Conservation (phyloP, 2,888 invertebrate genomes). For the Subacronicta megacephala region DNA sequence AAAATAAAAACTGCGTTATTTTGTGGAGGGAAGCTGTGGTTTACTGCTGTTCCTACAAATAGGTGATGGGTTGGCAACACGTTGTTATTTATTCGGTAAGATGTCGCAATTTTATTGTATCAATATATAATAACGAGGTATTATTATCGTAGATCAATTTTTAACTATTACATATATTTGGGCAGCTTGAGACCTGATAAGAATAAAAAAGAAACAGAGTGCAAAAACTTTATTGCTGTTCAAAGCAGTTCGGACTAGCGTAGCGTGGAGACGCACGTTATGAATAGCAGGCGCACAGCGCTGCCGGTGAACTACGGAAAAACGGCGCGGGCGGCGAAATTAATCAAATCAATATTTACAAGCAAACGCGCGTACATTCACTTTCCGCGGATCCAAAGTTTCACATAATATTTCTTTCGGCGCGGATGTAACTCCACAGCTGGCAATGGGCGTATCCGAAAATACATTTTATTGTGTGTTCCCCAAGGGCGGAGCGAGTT, state of each 20-base stretch:
- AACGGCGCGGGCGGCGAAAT: constrained; percentile 23
- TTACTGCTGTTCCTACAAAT: constrained; percentile 12
- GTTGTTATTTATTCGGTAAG: constrained; percentile 8
- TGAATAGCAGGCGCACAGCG: constrained; percentile 26
- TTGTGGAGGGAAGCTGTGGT: constrained; percentile 41
- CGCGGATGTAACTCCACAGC: constrained; percentile 80
- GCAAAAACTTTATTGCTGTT: constrained; percentile 30
- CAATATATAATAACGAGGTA: no score
- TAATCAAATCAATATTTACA: constrained; percentile 54
- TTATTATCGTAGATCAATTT: no score
- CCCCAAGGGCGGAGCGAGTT: constrained; percentile 79
- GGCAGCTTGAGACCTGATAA: no score
- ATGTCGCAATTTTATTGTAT: neutral
- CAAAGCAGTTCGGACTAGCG: constrained; percentile 16
- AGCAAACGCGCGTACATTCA: constrained; percentile 41
- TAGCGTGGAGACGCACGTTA: constrained; percentile 19
- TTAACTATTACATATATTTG: no score
- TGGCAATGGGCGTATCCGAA: constrained; percentile 85
- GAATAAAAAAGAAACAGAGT: neutral
- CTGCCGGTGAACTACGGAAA: constrained; percentile 15
- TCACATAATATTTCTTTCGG: constrained; percentile 74
- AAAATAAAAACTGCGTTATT: constrained; percentile 38
- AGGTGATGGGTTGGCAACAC: constrained; percentile 2
- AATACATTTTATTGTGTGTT: constrained; percentile 87
- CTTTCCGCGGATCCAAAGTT: constrained; percentile 42